Evolutionary conservation across 2,888 invertebrate species (phyloP), one percentile per base, ranked within the genome.

Genomic region (Ophonus ardosiacus): DNA sequence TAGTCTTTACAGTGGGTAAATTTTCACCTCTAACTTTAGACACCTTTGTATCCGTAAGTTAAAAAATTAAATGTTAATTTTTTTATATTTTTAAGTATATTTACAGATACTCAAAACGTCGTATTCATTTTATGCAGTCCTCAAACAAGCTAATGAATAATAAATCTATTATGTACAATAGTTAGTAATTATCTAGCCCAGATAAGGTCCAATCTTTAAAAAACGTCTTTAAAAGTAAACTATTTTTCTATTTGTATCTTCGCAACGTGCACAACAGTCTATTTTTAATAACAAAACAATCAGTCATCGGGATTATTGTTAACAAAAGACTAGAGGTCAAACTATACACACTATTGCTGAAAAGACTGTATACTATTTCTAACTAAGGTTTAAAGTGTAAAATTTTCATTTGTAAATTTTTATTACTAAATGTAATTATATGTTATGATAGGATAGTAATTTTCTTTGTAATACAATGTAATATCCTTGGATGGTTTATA

Each of bases 1-100:
- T 90, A 15, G 88, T 88, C 87, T 87, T 90, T 65, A 90, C 90
- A 5, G 90, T 89, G 43, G 90, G 90, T 40, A 89, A 89, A 87
- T 90, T 90, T 86, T 88, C 89, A 51, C 90, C 90, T 4, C 86
- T 90, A 7, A 90, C 90, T 17, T 86, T 90, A 61, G 84, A 88
- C 6, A 90, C 90, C 7, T 90, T 90, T 85, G 88, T 90, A 84
- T 86, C 89, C n/a, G 90, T 90, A 87, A 86, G 88, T 65, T n/a
- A 38, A 7, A 31, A 38, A 24, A 24, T 31, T 21, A 21, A n/a
- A 4, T 10, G 1, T 81, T 63, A 82, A 31, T 38, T 31, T 38
- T 17, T 81, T 10, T 17, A 31, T 59, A 59, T 15, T 15, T 3
- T 31, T 2, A 24, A 24, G 7, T 57, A 6, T 59, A 17, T 40